Evolutionary conservation across 2,113 vertebrate genomes (phyloP).

Genomic region (Pipa parva): DNA sequence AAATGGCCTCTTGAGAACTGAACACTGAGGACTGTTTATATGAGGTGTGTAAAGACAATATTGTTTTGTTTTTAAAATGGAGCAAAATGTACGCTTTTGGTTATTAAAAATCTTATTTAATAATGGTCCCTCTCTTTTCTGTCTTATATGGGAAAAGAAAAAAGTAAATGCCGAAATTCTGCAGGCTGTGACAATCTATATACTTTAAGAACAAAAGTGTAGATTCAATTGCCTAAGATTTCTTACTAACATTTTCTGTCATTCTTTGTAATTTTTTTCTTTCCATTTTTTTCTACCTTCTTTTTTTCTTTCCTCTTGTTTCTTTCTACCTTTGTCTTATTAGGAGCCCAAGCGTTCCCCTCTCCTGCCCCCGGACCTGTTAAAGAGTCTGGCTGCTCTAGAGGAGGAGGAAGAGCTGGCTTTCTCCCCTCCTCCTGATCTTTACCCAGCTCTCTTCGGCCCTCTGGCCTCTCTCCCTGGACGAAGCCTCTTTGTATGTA

Average conservation of each 20-base stretch:
- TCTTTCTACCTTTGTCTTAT: conserved; percentile 71
- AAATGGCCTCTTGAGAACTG: too few species aligned
- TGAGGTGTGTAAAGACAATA: too few species aligned
- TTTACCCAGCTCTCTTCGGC: conserved; percentile 94
- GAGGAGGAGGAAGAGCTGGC: conserved; percentile 97
- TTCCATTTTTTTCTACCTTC: conserved; percentile 24
- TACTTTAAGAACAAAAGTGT: too few species aligned
- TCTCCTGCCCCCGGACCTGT: conserved; percentile 98
- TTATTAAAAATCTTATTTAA: too few species aligned
- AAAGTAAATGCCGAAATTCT: too few species aligned
- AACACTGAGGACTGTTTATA: too few species aligned
- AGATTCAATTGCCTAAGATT: too few species aligned
- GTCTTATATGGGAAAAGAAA: too few species aligned
- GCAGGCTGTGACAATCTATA: too few species aligned
- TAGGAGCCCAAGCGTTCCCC: conserved; percentile 97
- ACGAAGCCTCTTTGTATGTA: conserved; percentile 99
- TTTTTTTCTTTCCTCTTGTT: conserved; percentile 55
- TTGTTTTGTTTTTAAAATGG: too few species aligned
- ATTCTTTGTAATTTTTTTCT: conserved; percentile 20
- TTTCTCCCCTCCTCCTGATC: conserved; percentile 97
- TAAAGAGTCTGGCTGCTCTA: conserved; percentile 98
- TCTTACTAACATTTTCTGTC: conserved; percentile 6
- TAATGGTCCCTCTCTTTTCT: too few species aligned
- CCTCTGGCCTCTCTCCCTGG: conserved; percentile 95
- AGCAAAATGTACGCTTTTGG: too few species aligned